A percentile compares a stretch with the other conserved stretches of the same genome.
phyloP scores from a whole-genome alignment of 2,113 vertebrate species.

The Xenopus borealis region DNA sequence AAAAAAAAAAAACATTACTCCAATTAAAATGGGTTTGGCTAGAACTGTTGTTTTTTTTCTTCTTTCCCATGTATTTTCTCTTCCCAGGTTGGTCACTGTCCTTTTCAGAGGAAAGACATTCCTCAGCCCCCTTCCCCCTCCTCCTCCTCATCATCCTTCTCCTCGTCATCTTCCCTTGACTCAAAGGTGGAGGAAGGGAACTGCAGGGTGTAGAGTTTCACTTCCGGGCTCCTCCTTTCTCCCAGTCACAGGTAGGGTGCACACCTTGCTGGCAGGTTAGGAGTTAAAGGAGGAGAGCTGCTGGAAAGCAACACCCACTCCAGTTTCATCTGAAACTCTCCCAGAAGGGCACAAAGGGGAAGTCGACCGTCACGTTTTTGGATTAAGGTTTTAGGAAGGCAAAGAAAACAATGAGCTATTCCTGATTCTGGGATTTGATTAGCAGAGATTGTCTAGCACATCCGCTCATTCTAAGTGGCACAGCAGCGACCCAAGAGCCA shows the following conservation, averaged over 20 bases:
- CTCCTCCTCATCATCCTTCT: conserved; percentile 51
- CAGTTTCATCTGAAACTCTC: conserved; percentile 51
- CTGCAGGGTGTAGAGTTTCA: conserved; percentile 59
- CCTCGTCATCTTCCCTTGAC: conserved; percentile 41
- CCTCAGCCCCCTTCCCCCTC: neutral
- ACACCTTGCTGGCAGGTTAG: conserved; percentile 49
- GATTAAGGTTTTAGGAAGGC: too few species aligned
- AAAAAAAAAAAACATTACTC: too few species aligned
- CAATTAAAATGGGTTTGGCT: neutral
- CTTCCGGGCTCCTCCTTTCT: conserved; percentile 66
- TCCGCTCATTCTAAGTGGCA: too few species aligned
- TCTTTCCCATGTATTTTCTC: too few species aligned
- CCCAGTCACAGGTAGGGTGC: conserved; percentile 48
- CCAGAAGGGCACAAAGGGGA: conserved; percentile 17
- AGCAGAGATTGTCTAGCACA: too few species aligned
- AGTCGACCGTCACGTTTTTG: too few species aligned
- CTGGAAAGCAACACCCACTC: neutral
- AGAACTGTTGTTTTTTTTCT: too few species aligned
- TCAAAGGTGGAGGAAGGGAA: conserved; percentile 41
- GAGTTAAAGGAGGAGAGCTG: conserved; percentile 46
- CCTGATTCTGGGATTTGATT: too few species aligned
- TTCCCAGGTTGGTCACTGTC: too few species aligned
- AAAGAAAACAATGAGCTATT: too few species aligned
- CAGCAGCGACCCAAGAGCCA: too few species aligned
- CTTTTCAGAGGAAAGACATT: neutral